Evolutionary conservation across 2,113 vertebrate species (phyloP).

Genomic region (Zosterops hypoxanthus): DNA sequence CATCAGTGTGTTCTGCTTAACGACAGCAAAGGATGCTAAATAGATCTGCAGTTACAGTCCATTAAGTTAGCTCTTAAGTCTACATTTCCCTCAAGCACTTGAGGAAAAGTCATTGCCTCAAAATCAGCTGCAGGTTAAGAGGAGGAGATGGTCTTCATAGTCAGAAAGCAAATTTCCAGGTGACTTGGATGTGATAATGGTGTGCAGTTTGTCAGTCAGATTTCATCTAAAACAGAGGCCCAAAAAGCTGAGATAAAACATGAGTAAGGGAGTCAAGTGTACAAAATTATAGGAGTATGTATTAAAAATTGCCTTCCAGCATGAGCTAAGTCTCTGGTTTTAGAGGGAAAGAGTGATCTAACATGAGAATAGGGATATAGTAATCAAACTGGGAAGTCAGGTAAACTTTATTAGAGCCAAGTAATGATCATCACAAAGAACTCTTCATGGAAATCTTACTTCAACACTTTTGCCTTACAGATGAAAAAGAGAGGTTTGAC

Average conservation of each 20-base stretch:
- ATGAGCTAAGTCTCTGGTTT: not conserved
- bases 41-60: not conserved
- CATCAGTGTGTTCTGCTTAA: not conserved
- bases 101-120: not conserved
- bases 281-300: rapidly evolving
- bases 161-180: not conserved
- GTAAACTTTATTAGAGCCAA: not conserved
- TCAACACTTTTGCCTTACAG: constrained; percentile 66
- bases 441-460: not conserved
- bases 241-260: not conserved
- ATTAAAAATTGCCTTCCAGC: not conserved
- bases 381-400: not conserved
- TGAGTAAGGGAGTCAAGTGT: not conserved
- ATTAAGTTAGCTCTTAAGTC: not conserved
- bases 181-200: not conserved
- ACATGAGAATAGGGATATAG: not conserved
- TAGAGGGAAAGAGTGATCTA: not conserved
- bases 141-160: not conserved
- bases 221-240: not conserved
- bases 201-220: not conserved
- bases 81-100: not conserved
- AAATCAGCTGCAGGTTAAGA: not conserved
- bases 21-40: not conserved
- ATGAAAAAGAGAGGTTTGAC: constrained; percentile 99
- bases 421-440: not conserved